A percentile compares a stretch with the other conserved stretches of the same genome.
Evolutionary conservation across 2,797 vertebrate species (phyloP).

Genomic region (Rhincodon typus): DNA sequence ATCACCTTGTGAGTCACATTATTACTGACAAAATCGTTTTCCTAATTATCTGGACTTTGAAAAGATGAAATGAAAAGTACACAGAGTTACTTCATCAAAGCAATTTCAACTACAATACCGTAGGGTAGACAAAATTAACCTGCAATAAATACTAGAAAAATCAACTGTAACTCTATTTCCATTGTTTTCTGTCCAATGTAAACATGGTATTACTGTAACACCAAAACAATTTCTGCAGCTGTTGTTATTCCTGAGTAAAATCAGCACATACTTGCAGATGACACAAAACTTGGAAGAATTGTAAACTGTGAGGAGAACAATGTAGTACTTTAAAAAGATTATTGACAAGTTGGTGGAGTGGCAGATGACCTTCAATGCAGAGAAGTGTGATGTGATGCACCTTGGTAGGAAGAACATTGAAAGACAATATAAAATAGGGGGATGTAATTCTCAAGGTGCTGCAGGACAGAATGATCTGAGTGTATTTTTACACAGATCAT

Average conservation of each 20-base stretch:
- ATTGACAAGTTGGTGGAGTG: too few relatives aligned
- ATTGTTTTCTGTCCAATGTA: not conserved
- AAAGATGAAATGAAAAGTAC: not conserved
- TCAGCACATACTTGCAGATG: not conserved
- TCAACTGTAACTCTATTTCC: too few relatives aligned
- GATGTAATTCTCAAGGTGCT: too few relatives aligned
- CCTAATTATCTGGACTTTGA: not conserved
- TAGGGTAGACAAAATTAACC: not conserved
- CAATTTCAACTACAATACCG: not conserved
- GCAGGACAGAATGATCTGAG: too few relatives aligned
- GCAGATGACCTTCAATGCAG: too few relatives aligned
- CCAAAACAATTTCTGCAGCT: not conserved
- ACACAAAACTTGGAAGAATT: too few relatives aligned
- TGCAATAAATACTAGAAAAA: not conserved
- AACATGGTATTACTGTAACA: not conserved
- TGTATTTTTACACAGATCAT: too few relatives aligned
- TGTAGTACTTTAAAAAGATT: too few relatives aligned
- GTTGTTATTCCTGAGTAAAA: not conserved
- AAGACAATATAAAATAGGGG: too few relatives aligned
- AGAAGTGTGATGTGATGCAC: too few relatives aligned
- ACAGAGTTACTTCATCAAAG: not conserved
- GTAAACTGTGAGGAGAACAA: too few relatives aligned
- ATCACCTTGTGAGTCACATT: not conserved
- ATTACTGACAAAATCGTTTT: not conserved
- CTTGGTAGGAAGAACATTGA: too few relatives aligned